Conservation (phyloP, 2,113 vertebrate genomes). For the Notiomystis cincta region DNA sequence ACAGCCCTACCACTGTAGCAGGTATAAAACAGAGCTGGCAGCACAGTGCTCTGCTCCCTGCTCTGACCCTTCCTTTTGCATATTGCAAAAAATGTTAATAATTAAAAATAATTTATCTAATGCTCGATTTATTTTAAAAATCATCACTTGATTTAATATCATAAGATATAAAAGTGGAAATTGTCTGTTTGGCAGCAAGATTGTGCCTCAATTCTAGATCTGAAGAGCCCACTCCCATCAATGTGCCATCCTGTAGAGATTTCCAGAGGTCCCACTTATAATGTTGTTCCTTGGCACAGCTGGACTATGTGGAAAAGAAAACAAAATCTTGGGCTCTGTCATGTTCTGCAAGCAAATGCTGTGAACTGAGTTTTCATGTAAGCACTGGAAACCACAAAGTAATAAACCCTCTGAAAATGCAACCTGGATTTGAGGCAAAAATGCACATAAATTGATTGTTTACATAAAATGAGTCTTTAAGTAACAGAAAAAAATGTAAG, state of each 20-base stretch:
- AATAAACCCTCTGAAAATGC: background rate
- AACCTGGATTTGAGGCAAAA: background rate
- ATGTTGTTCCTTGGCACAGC: background rate
- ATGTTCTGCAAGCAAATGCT: fast-evolving
- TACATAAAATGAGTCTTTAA: background rate
- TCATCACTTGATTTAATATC: background rate
- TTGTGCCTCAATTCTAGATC: fast-evolving
- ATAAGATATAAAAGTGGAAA: background rate
- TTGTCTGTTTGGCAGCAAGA: background rate
- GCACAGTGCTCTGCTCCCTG: background rate
- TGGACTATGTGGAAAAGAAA: background rate
- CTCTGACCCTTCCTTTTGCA: background rate
- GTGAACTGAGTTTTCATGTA: background rate
- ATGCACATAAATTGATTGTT: background rate
- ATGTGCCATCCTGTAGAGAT: fast-evolving
- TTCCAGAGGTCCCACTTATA: fast-evolving
- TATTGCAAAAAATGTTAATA: background rate
- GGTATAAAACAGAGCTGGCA: background rate
- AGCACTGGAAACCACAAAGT: background rate
- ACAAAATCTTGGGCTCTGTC: background rate
- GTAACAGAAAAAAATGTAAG: background rate
- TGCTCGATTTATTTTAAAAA: background rate
- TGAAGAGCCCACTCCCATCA: background rate
- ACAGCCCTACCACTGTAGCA: background rate
- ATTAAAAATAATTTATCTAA: background rate